These are phyloP conservation scores for Heliconius aoede DNA, from an alignment of 2,888 invertebrate species.

Conservation along the genomic window DNA sequence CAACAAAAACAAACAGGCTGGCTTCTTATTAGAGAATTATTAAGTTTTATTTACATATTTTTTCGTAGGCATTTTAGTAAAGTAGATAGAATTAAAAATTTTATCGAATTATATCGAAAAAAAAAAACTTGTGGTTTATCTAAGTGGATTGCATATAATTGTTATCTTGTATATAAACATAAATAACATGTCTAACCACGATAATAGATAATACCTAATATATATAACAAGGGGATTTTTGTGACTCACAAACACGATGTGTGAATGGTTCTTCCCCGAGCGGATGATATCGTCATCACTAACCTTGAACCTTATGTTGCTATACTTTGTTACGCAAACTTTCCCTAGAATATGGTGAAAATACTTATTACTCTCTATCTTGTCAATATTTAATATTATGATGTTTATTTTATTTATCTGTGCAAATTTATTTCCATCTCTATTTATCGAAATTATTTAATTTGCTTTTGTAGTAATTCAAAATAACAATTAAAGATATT, in stretches of 20 bases:
- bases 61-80: too few relatives aligned
- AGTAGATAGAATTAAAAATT: not conserved
- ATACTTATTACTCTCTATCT: not conserved
- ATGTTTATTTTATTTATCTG: too few relatives aligned
- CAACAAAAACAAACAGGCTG: too few relatives aligned
- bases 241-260: constrained; percentile 41
- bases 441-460: not conserved
- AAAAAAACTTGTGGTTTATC: not conserved
- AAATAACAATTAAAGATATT: too few relatives aligned
- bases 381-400: too few relatives aligned
- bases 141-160: not conserved
- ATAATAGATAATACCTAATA: constrained; percentile 14
- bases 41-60: too few relatives aligned
- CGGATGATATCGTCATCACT: constrained; percentile 34
- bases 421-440: not conserved
- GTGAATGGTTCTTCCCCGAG: constrained; percentile 44
- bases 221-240: constrained; percentile 43
- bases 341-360: constrained; percentile 12
- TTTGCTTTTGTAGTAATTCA: not conserved
- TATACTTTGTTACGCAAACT: not conserved
- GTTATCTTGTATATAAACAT: not conserved
- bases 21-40: too few relatives aligned
- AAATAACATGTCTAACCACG: not conserved
- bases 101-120: not conserved
- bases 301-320: constrained; percentile 37